Evolutionary conservation across 53 echinoderm and acorn worm species (phyloP).

Genomic region (Glandiceps talaboti): DNA sequence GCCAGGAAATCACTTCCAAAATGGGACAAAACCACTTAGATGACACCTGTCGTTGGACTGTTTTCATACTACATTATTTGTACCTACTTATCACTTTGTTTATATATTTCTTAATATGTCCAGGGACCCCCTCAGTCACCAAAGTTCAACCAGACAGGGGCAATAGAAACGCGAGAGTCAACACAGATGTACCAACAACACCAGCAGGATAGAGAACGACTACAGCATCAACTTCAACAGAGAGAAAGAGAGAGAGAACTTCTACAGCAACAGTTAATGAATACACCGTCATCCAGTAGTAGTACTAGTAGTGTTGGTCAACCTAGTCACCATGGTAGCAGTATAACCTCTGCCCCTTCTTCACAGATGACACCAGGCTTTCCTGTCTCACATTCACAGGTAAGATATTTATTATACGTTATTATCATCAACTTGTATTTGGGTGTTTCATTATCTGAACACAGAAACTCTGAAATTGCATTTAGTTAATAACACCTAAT

Average conservation of each 20-base stretch:
- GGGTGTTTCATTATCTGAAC: no score
- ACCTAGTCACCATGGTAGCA: background rate
- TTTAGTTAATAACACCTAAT: no score
- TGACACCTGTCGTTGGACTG: no score
- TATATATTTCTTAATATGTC: no score
- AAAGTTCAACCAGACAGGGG: slow-evolving; percentile 11
- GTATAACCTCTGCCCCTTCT: background rate
- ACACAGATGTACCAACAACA: background rate
- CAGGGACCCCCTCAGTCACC: background rate
- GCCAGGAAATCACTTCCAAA: no score
- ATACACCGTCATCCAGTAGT: background rate
- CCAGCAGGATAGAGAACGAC: slow-evolving; percentile 25
- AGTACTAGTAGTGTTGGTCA: background rate
- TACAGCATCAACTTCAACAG: slow-evolving; percentile 62
- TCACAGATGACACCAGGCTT: background rate
- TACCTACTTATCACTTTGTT: no score
- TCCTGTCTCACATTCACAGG: background rate
- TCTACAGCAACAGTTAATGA: slow-evolving; percentile 2
- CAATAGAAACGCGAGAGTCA: slow-evolving; percentile 49
- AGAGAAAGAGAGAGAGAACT: slow-evolving; percentile 30
- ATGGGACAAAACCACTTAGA: no score
- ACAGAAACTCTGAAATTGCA: no score
- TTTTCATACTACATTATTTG: no score
- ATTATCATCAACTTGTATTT: no score
- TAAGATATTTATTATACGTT: no score